Evolutionary conservation across 2,797 vertebrate species (phyloP).

Genomic region (Mycteria americana): DNA sequence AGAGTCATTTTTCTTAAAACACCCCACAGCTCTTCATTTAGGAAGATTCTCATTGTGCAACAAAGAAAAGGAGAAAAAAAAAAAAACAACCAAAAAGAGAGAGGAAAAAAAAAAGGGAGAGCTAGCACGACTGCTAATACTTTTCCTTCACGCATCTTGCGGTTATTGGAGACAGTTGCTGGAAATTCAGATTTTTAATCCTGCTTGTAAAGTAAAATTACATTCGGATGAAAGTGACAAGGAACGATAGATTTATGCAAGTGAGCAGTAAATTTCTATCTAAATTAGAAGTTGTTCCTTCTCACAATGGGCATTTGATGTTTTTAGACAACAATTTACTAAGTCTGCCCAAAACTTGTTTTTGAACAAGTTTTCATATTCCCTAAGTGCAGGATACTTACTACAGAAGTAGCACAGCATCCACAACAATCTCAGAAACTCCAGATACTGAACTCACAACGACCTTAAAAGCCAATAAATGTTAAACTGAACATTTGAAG

Average conservation of each 20-base stretch:
- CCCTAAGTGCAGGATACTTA: not conserved
- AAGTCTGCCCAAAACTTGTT: not conserved
- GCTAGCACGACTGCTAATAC: not conserved
- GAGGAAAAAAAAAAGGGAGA: not conserved
- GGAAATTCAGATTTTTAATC: not conserved
- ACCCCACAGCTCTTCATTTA: not conserved
- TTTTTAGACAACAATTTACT: not conserved
- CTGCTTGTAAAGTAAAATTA: not conserved
- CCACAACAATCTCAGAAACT: not conserved
- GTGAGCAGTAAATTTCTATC: not conserved
- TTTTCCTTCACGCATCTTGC: not conserved
- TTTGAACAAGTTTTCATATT: not conserved
- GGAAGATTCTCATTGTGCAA: not conserved
- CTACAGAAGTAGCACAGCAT: not conserved
- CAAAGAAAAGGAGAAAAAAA: not conserved
- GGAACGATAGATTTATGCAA: not conserved
- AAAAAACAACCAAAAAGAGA: not conserved
- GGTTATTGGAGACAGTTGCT: not conserved
- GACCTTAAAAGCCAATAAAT: not conserved
- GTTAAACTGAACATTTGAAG: not conserved
- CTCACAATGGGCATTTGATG: not conserved
- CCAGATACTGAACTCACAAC: not conserved
- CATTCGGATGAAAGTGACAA: not conserved
- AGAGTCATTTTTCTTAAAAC: not conserved
- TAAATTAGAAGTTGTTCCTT: not conserved